These are phyloP conservation scores for Drosophila erecta DNA, from an alignment of 1,140 invertebrate species.

Conservation along the genomic window DNA sequence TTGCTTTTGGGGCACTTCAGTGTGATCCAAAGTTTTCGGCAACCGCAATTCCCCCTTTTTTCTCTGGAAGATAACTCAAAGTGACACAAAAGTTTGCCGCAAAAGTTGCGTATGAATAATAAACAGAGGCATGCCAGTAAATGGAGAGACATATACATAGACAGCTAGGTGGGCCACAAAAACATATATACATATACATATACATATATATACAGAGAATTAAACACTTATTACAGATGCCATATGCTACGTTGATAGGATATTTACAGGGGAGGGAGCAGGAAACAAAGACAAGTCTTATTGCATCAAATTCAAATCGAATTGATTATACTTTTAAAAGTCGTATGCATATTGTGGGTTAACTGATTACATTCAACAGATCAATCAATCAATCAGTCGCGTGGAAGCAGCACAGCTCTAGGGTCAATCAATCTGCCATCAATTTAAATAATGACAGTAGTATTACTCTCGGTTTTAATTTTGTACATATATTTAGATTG, in stretches of 20 bases:
- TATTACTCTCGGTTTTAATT: slow-evolving; percentile 18
- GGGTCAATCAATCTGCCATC: slow-evolving; percentile 8
- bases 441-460: slow-evolving; percentile 53
- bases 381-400: slow-evolving; percentile 60
- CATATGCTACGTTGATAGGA: slow-evolving; percentile 8
- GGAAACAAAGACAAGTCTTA: slow-evolving; percentile 10
- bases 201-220: slow-evolving; percentile 22
- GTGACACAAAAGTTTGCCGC: slow-evolving; percentile 60
- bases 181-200: background rate
- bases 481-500: slow-evolving; percentile 32
- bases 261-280: slow-evolving; percentile 22
- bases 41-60: slow-evolving; percentile 1
- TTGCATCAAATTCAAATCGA: slow-evolving; percentile 33
- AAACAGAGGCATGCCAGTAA: slow-evolving; percentile 48
- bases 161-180: slow-evolving; percentile 11
- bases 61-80: slow-evolving; percentile 52
- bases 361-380: slow-evolving; percentile 60
- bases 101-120: slow-evolving; percentile 74
- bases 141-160: slow-evolving; percentile 18
- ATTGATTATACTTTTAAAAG: slow-evolving; percentile 51
- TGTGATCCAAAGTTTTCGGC: slow-evolving; percentile 19
- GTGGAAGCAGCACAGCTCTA: slow-evolving; percentile 43
- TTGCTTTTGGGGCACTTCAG: slow-evolving; percentile 1
- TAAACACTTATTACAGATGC: slow-evolving; percentile 18
- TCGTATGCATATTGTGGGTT: slow-evolving; percentile 53